Evolutionary conservation across 2,113 vertebrate species (phyloP), one percentile per base, ranked within the genome.

Genomic region (Hoplias malabaricus): DNA sequence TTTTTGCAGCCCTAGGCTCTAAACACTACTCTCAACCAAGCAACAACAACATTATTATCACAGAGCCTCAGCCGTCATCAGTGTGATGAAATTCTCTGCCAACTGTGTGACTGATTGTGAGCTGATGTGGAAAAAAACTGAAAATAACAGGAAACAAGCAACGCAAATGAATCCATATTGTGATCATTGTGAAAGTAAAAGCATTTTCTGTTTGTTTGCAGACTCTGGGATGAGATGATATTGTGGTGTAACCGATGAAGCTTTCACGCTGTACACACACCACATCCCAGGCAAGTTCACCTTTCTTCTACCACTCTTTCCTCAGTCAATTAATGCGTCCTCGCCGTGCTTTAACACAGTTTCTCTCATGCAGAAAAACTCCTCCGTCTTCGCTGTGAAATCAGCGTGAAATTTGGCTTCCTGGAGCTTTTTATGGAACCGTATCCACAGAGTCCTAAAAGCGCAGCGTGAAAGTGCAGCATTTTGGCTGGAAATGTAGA

Each of bases 401-500:
- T 65, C 33, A 53, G 73, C 21, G 16, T 48, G 62, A 12, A 5
- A 6, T 33, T 74, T n/a, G 4, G 29, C 42, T 33, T 43, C 9
- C 13, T 10, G 48, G 25, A 31, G 50, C 21, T 29, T 69, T 69
- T 40, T 25, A 23, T 23, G 48, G 48, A 53, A 33, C 63, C 36
- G 23, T 57, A 61, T 63, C 31, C n/a, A 29, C 21, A 57, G 10
- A 57, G 25, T 54, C 21, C 29, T 50, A 62, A 31, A 73, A 25
- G 25, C 21, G 16, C 27, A 5, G 42, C 25, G 21, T 33, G 33
- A 57, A 70, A n/a, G 57, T 29, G 62, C 11, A 53, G 59, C 66
- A 27, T 21, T 10, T 11, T 2, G n/a, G 1, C 7, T 66, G 59
- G 19, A n/a, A 23, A 73, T 43, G 82, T 85, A 82, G 79, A 82